Evolutionary conservation across 1,140 invertebrate species (phyloP), one percentile per base, ranked within the genome.

Genomic region (Ylistrum balloti): DNA sequence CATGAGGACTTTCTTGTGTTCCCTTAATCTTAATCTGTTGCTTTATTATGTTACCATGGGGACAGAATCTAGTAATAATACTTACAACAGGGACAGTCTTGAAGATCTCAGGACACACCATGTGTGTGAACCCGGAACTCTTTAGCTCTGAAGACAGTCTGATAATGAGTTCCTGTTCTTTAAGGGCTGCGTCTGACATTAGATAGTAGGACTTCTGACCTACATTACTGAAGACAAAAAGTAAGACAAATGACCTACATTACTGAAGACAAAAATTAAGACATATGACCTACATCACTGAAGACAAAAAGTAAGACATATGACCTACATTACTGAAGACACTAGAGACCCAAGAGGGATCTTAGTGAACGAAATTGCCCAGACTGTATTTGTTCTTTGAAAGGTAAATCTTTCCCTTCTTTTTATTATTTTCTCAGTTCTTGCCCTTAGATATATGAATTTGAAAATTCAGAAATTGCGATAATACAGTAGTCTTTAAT

Each of bases 191-290:
- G 32, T 86, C 33, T 15, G 41, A 87, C 33, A 85, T 38, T n/a
- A 90, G 88, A 86, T 90, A 90, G 86, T 85, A 90, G 20, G 90
- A 87, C 85, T 33, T 85, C 10, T 48, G 33, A 45, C 90, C 90
- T 41, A 88, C 33, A 86, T 88, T 88, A 22, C 89, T 90, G 89
- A 41, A 85, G 74, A 33, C 22, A 85, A 13, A 38, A 7, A 88
- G 48, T 48, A 32, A 74, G n/a, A 32, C 33, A 2, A 15, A 32
- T 88, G 48, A 28, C n/a, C 28, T 38, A 38, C 22, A 87, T 34
- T 88, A 88, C 41, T 33, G 28, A 38, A 41, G n/a, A 48, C 11
- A 56, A 38, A 38, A 7, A 33, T 13, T 38, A 88, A 56, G 17
- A 33, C 11, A 10, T 88, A 17, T 74, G 20, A 28, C 35, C 34